Evolutionary conservation across 2,113 vertebrate species (phyloP).

Genomic region (Atlantisia rogersi): DNA sequence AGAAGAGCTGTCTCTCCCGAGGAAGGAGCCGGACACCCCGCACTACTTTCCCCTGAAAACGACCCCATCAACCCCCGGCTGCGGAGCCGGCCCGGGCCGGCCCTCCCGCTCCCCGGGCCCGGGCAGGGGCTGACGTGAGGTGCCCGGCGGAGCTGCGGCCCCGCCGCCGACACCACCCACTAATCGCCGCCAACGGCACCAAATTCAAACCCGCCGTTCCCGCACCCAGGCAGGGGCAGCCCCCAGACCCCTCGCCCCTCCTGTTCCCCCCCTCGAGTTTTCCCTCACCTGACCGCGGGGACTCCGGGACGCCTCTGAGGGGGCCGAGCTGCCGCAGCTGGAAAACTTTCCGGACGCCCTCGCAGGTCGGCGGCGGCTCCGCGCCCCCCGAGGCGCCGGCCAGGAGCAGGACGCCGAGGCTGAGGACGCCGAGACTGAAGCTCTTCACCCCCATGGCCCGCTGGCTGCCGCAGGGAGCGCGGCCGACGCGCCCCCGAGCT

Average conservation of each 20-base stretch:
- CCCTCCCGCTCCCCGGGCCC: not conserved
- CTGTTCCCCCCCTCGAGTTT: not conserved
- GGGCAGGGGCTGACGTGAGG: too few species aligned
- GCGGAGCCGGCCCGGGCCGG: too few species aligned
- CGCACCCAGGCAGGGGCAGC: too few species aligned
- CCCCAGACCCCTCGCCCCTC: not conserved
- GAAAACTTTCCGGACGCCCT: constrained; percentile 86
- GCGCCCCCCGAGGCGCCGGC: not conserved
- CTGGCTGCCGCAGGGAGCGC: not conserved
- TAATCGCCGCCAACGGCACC: not conserved
- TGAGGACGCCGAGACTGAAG: not conserved
- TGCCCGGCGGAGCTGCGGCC: not conserved
- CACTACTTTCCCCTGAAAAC: not conserved
- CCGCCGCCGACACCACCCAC: not conserved
- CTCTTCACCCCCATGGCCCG: not conserved
- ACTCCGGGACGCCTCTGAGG: constrained; percentile 67
- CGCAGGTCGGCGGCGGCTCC: constrained; percentile 73
- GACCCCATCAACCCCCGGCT: not conserved
- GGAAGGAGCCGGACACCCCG: too few species aligned
- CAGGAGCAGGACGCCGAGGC: not conserved
- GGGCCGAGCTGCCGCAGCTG: constrained; percentile 78
- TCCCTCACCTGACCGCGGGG: constrained; percentile 79
- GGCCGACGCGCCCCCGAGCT: not conserved
- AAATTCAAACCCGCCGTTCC: not conserved
- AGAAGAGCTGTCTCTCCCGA: not conserved